Evolutionary conservation across 1,140 invertebrate genomes (phyloP), one percentile per base, ranked within the genome.

Genomic region (Caerostris darwini): DNA sequence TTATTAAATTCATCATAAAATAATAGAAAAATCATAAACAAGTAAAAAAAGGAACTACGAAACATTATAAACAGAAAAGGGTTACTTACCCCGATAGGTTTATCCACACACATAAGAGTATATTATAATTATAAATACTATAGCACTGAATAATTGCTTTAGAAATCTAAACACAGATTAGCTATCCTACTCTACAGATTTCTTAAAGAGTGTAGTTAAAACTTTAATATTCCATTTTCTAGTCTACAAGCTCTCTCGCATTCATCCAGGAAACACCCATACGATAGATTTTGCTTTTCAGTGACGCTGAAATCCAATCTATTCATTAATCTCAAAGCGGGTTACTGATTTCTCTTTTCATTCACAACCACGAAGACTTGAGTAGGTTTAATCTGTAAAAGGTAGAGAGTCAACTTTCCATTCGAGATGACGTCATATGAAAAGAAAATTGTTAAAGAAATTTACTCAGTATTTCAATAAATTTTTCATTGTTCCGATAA

Each of bases 261-360:
- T 34, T n/a, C n/a, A 85, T n/a, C n/a, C 34, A 91, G 90, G 90
- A 91, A 91, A 91, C 90, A 91, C 90, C 90, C 90, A 91, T 90
- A 67, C 87, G 61, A 89, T 57, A n/a, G 14, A 71, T 59, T 82
- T 71, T 58, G 67, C 14, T 85, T 57, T 34, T 59, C 71, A 91
- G 69, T n/a, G 90, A 91, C 90, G 90, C 90, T 90, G 71, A 58
- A 91, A 91, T 50, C 57, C 54, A 82, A 91, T 91, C 90, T 91
- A 85, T 85, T 85, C 58, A 85, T 85, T 59, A 91, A 91, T 91
- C 90, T 82, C 90, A 90, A 90, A 81, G 8, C 90, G 56, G 83
- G 7, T 57, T 3, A 17, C 54, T 85, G 83, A 85, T 12, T 56
- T 19, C 77, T 53, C 19, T 56, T 82, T 82, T 5, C 34, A 8